Conservation (phyloP, 2,113 vertebrate genomes). For the Sturnus vulgaris region DNA sequence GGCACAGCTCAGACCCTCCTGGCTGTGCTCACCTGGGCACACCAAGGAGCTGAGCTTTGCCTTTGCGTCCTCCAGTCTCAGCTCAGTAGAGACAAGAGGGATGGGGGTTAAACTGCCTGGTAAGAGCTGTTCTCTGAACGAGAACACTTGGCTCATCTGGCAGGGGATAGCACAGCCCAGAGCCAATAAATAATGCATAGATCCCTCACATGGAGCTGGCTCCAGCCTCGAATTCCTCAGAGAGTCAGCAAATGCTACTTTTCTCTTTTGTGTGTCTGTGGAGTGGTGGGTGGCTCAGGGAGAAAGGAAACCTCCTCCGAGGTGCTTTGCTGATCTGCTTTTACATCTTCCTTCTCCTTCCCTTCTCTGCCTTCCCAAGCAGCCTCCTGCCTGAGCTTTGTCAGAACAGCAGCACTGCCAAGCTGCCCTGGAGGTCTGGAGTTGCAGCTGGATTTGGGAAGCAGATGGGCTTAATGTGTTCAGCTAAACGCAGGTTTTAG, state of each 20-base stretch:
- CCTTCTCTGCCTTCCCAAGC: background rate
- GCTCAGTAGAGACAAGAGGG: background rate
- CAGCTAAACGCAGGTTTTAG: background rate
- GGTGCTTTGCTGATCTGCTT: background rate
- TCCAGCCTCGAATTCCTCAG: background rate
- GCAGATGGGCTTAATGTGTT: background rate
- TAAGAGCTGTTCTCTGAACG: background rate
- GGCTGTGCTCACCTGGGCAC: background rate
- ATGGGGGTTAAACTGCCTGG: background rate
- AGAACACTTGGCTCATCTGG: background rate
- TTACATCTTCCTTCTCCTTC: background rate
- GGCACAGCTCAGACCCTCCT: accelerated
- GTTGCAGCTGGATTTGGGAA: background rate
- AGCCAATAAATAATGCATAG: background rate
- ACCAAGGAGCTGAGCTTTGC: background rate
- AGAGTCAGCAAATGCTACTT: background rate
- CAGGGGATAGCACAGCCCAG: background rate
- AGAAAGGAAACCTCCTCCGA: background rate
- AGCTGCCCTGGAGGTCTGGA: background rate
- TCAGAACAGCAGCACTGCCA: background rate
- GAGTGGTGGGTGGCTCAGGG: background rate
- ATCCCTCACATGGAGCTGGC: background rate
- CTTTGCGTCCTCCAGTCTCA: background rate
- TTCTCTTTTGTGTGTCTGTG: background rate
- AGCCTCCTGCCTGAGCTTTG: background rate